A percentile compares a stretch with the other conserved stretches of the same genome.
phyloP scores from a whole-genome alignment of 1,140 invertebrate genomes.

The Bilobella aurantiaca region DNA sequence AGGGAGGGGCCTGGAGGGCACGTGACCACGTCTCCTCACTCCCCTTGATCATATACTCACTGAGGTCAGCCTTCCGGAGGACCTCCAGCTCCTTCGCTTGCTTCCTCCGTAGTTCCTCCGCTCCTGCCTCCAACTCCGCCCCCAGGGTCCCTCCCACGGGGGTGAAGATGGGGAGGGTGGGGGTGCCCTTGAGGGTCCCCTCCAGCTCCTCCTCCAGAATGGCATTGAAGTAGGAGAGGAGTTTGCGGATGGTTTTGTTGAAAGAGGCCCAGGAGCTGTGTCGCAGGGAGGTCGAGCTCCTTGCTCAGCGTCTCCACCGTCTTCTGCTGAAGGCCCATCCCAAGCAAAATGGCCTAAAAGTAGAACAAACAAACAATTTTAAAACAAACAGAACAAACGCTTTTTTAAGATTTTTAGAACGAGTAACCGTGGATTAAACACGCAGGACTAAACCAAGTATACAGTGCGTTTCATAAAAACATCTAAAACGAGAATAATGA shows the following conservation, averaged over 20 bases:
- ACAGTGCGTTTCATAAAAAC: too few species aligned
- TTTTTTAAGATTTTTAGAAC: too few species aligned
- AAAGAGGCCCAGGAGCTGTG: slow-evolving; percentile 84
- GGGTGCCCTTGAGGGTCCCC: slow-evolving; percentile 47
- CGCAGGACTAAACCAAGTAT: too few species aligned
- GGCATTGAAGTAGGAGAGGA: slow-evolving; percentile 44
- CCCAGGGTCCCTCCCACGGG: slow-evolving; percentile 59
- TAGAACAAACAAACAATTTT: too few species aligned
- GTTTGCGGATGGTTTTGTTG: slow-evolving; percentile 67
- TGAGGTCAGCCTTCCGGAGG: slow-evolving; percentile 61
- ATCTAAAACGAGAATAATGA: too few species aligned
- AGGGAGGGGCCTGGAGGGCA: slow-evolving; percentile 2
- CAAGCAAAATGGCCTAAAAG: slow-evolving; percentile 72
- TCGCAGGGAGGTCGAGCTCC: slow-evolving; percentile 71
- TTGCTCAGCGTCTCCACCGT: slow-evolving; percentile 67
- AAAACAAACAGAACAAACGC: background rate
- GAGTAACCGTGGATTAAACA: too few species aligned
- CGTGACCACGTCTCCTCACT: slow-evolving; percentile 41
- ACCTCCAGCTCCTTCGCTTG: slow-evolving; percentile 61
- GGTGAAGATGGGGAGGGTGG: slow-evolving; percentile 43
- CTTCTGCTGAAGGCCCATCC: slow-evolving; percentile 87
- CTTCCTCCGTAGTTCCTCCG: slow-evolving; percentile 59
- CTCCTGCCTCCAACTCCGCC: slow-evolving; percentile 70
- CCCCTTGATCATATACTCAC: slow-evolving; percentile 76
- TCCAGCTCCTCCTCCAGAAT: slow-evolving; percentile 58